Base-by-base conservation (phyloP, 2,888 invertebrate species). In the Pandemis corylana region DNA sequence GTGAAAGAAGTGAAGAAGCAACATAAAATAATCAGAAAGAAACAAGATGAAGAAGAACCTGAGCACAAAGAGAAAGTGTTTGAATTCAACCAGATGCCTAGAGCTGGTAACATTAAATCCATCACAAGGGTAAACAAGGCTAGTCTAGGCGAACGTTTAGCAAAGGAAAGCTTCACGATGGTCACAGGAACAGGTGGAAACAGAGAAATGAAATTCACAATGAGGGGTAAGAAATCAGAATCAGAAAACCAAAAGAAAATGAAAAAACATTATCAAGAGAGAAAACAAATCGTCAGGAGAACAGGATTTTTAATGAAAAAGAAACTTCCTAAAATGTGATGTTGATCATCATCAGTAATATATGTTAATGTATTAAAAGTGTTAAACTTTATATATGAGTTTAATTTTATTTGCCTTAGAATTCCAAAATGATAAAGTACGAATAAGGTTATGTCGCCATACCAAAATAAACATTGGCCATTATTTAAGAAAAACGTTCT, bases 1-100 rank as follows among this genome's bases (percentile, higher is more conserved):
- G 95, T 96, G 0, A 96, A 96, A 84, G 97, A 98, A 90, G 96
- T 98, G 74, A 97, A 97, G 83, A 96, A 96, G 83, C 96, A 97
- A 83, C 96, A 97, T 84, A 95, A 95, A 82, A 91, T 95, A n/a
- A 95, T 96, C 15, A 94, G 96, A 76, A 86, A 90, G 64, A 89
- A 86, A 76, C 83, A 87, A 61, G 84, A 89, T 15, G 85, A 90
- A 65, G 88, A 89, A 72, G 84, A 78, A 77, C 77, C 68, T 9
- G 78, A 76, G 2, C 79, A 73, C 49, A 83, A 83, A 56, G 90
- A 89, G 61, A 83, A 83, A 76, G 81, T 86, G 46, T 83, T 86
- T 74, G 89, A 90, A 76, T 83, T 87, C 15, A 86, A 80, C 72
- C 85, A 95, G 79, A 95, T 96, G 68, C 96, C 96, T 72, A 95